These are phyloP conservation scores for Heliothis virescens DNA, from an alignment of 1,140 invertebrate genomes.

Conservation along the genomic window DNA sequence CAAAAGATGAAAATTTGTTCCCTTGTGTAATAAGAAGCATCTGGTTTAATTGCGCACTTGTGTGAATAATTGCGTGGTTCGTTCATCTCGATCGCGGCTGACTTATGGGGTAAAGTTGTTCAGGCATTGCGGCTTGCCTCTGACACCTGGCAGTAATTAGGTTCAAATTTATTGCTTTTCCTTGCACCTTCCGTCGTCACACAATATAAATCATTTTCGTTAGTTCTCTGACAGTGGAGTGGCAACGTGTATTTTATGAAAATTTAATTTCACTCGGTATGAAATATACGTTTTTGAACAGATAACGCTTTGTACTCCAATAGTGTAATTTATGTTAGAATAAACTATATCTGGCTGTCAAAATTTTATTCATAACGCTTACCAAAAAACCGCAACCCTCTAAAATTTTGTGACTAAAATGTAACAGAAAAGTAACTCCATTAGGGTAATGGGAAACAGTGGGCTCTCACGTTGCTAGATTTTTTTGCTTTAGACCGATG, in stretches of 20 bases:
- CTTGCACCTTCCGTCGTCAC: slow-evolving; percentile 57
- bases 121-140: slow-evolving; percentile 61
- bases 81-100: slow-evolving; percentile 64
- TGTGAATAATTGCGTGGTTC: slow-evolving; percentile 53
- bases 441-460: slow-evolving; percentile 82
- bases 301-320: slow-evolving; percentile 9
- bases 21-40: slow-evolving; percentile 33
- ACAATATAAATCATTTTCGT: slow-evolving; percentile 61
- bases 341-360: slow-evolving; percentile 47
- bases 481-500: slow-evolving; percentile 72
- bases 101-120: slow-evolving; percentile 72
- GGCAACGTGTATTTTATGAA: slow-evolving; percentile 50
- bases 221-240: slow-evolving; percentile 50
- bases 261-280: slow-evolving; percentile 43
- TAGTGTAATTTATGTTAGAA: slow-evolving; percentile 39
- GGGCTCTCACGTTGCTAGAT: slow-evolving; percentile 71
- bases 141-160: slow-evolving; percentile 76
- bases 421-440: slow-evolving; percentile 78
- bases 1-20: no score
- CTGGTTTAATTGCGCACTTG: slow-evolving; percentile 43
- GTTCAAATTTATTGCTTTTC: slow-evolving; percentile 69
- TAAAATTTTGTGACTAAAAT: slow-evolving; percentile 74
- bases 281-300: slow-evolving; percentile 36
- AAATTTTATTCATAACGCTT: slow-evolving; percentile 43
- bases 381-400: slow-evolving; percentile 54